These are phyloP conservation scores for Sepiola atlantica DNA, from an alignment of 2,888 invertebrate genomes.

Conservation along the genomic window DNA sequence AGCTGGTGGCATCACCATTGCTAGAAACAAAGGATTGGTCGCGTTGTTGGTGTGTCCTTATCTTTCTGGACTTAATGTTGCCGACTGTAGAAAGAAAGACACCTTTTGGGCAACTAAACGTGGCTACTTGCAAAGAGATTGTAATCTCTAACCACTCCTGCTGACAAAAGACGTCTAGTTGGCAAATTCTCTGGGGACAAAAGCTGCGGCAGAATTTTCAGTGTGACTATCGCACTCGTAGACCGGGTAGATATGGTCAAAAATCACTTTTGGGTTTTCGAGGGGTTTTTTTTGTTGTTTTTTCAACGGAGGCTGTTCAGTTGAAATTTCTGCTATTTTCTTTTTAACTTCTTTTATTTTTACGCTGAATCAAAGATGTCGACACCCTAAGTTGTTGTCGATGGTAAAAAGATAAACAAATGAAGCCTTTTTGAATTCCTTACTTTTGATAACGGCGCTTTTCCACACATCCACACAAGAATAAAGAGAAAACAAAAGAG, in stretches of 20 bases:
- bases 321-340: not conserved
- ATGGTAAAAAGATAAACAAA: not conserved
- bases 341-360: not conserved
- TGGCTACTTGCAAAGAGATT: not conserved
- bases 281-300: not conserved
- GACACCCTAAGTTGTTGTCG: not conserved
- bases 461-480: not conserved
- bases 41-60: not conserved
- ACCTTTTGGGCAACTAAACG: constrained; percentile 2
- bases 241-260: not conserved
- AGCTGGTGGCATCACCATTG: not conserved
- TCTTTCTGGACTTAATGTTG: not conserved
- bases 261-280: not conserved
- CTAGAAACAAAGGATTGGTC: not conserved
- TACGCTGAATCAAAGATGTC: constrained; percentile 32
- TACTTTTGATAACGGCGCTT: not conserved
- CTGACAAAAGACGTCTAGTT: not conserved
- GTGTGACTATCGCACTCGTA: not conserved
- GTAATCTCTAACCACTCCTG: not conserved
- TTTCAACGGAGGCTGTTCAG: too few species aligned
- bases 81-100: not conserved
- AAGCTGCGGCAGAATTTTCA: not conserved
- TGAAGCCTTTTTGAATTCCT: not conserved
- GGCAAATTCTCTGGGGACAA: not conserved
- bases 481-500: not conserved